A percentile compares a stretch with the other conserved stretches of the same genome.
Evolutionary conservation across 2,888 invertebrate species (phyloP).

Genomic region (Drosophila lutescens): DNA sequence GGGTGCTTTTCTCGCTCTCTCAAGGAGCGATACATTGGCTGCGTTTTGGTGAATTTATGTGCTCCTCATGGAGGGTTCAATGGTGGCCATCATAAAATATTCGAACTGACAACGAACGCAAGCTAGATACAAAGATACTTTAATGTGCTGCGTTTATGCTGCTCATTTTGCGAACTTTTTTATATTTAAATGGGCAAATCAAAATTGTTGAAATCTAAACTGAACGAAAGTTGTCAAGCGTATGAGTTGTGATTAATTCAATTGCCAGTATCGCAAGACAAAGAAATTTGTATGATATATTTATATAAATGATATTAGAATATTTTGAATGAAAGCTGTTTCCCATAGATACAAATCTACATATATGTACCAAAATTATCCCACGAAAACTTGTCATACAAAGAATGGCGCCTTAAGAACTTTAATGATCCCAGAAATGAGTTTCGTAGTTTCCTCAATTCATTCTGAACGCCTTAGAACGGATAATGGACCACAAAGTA

Average conservation of each 20-base stretch:
- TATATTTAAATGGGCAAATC: not conserved
- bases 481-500: conserved; percentile 67
- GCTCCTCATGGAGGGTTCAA: conserved; percentile 78
- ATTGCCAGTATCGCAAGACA: too few relatives aligned
- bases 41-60: conserved; percentile 77
- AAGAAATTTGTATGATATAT: too few relatives aligned
- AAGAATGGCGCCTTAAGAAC: not conserved
- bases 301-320: too few relatives aligned
- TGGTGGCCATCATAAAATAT: conserved; percentile 81
- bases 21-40: conserved; percentile 63
- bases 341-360: too few relatives aligned
- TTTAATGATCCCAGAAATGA: conserved; percentile 25
- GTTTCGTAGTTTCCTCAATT: conserved; percentile 8
- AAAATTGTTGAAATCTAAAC: not conserved
- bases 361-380: too few relatives aligned
- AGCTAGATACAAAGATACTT: conserved; percentile 30
- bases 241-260: not conserved
- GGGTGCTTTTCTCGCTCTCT: conserved; percentile 37
- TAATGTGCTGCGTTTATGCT: conserved; percentile 3
- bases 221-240: not conserved
- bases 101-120: conserved; percentile 61
- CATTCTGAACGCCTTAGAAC: conserved; percentile 8
- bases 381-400: too few relatives aligned
- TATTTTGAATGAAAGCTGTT: too few relatives aligned
- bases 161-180: conserved; percentile 1